A percentile compares a stretch with the other conserved stretches of the same genome.
Conservation (phyloP, 2,113 vertebrate genomes). For the Blennius ocellaris region DNA sequence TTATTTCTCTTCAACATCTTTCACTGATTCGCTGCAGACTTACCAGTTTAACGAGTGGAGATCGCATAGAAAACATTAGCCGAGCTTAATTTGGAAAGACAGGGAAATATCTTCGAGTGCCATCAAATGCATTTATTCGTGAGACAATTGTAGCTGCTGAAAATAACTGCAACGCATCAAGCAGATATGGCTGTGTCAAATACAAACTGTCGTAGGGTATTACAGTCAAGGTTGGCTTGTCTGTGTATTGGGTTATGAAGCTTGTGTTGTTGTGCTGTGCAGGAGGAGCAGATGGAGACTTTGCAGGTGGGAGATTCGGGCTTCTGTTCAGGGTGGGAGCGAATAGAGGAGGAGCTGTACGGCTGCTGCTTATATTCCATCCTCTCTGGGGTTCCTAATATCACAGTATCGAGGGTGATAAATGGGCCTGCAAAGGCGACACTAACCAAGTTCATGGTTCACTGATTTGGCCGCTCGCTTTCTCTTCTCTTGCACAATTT, state of each 20-base stretch:
- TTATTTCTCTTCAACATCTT: slow-evolving; percentile 30
- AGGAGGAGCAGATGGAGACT: slow-evolving; percentile 84
- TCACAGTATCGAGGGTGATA: slow-evolving; percentile 77
- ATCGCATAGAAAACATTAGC: slow-evolving; percentile 31
- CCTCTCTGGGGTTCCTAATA: slow-evolving; percentile 68
- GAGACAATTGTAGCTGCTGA: slow-evolving; percentile 51
- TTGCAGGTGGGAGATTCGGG: slow-evolving; percentile 83
- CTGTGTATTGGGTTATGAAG: slow-evolving; percentile 62
- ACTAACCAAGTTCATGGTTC: slow-evolving; percentile 71
- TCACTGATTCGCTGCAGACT: slow-evolving; percentile 45
- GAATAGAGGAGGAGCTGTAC: slow-evolving; percentile 74
- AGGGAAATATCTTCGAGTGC: slow-evolving; percentile 50
- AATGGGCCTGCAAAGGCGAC: slow-evolving; percentile 74
- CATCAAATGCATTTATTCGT: slow-evolving; percentile 52
- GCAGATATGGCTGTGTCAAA: slow-evolving; percentile 54
- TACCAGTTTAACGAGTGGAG: slow-evolving; percentile 33
- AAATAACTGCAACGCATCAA: slow-evolving; percentile 53
- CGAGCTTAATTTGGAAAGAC: slow-evolving; percentile 56
- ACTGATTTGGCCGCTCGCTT: slow-evolving; percentile 52
- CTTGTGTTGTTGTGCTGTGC: slow-evolving; percentile 63
- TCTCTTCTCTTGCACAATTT: slow-evolving; percentile 21
- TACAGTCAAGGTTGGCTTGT: slow-evolving; percentile 61
- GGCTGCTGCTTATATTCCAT: slow-evolving; percentile 66
- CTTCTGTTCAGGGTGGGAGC: slow-evolving; percentile 76
- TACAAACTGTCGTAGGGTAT: slow-evolving; percentile 50